Base-by-base conservation (phyloP, 2,888 invertebrate genomes). In the Camptogramma bilineatum region DNA sequence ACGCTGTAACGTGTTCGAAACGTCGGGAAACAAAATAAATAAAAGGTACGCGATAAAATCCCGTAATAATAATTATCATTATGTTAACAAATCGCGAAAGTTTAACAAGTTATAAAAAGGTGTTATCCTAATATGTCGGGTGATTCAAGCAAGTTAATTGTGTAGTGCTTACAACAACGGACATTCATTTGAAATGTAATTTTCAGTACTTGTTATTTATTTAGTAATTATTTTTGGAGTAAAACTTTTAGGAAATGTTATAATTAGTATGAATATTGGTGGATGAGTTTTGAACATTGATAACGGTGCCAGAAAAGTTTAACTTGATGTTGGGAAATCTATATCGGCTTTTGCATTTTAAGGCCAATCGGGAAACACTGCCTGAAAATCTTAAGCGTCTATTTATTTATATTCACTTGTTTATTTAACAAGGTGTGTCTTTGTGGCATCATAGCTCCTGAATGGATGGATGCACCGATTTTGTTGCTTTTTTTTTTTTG, bases 251-350 rank as follows among this genome's bases (percentile, higher is more conserved):
- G 66, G 46, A 58, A 54, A 62, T 58, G 58, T 62, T 62, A 66
- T 52, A 58, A 53, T 28, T 54, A 61, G 53, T 54, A 54, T 17
- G 57, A 42, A 59, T 52, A 52, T 62, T 53, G 54, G 46, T 59
- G 61, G 52, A 54, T 44, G 59, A 47, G 52, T 65, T 42, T 61
- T 34, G 62, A 59, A 48, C 51, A 52, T 53, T 64, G 19, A 46
- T 62, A 50, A 65, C 67, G 67, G 71, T 73, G 74, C 76, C 77
- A 75, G 75, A 70, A 52, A 53, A 69, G 63, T 68, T 16, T 44
- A 61, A 64, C 57, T 60, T 63, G 52, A 55, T 52, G 51, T 63
- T 61, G 51, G 64, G 57, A 62, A 66, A 66, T 63, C 16, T 68
- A 62, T 56, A 19, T 31, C 28, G 13, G n/a, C 31, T 31, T 39